Evolutionary conservation across 2,888 invertebrate genomes (phyloP).

Genomic region (Sesia apiformis): DNA sequence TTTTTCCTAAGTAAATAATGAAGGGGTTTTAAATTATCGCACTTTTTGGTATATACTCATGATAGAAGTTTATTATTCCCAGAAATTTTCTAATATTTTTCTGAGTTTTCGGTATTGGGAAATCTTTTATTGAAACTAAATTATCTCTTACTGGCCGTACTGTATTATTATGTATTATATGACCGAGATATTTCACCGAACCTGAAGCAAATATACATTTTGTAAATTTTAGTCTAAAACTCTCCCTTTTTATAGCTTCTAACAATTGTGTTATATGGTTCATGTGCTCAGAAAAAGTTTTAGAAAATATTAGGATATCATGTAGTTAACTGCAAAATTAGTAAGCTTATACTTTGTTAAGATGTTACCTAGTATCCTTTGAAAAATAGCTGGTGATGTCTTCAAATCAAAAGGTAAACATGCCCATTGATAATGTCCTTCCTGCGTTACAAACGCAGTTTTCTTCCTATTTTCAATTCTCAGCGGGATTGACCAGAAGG

Average conservation of each 20-base stretch:
- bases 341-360: no score
- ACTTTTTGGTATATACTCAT: no score
- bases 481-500: background rate
- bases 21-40: no score
- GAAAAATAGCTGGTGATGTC: constrained; percentile 19
- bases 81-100: no score
- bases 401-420: constrained; percentile 19
- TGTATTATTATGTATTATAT: background rate
- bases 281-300: no score
- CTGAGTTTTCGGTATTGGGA: no score
- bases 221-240: background rate
- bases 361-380: constrained; percentile 5
- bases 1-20: no score
- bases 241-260: background rate
- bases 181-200: background rate
- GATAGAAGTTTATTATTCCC: no score
- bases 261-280: background rate
- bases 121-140: no score
- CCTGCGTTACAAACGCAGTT: constrained; percentile 12
- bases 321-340: background rate
- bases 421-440: constrained; percentile 14
- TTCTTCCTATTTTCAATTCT: constrained; percentile 4
- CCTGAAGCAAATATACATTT: background rate
- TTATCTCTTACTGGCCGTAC: background rate
- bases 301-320: no score